These are phyloP conservation scores for Crotalus helleri DNA, from an alignment of 2,113 vertebrate species.

Conservation along the genomic window DNA sequence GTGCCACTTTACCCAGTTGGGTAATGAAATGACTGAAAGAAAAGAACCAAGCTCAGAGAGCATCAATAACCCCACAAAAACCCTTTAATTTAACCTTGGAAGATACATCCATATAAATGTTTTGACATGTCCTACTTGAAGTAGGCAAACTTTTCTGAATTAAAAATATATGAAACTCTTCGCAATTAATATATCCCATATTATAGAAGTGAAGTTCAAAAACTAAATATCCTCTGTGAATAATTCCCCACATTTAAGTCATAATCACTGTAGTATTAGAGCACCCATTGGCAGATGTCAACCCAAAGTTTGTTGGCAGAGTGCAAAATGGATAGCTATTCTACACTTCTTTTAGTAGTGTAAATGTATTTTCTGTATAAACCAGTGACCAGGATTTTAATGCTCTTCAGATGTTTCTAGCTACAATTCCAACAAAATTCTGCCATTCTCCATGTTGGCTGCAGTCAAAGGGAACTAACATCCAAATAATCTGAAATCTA, in stretches of 20 bases:
- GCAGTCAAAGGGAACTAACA: not conserved
- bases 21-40: not conserved
- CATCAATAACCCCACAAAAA: not conserved
- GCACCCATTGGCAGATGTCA: not conserved
- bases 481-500: not conserved
- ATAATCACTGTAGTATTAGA: not conserved
- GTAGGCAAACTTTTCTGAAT: not conserved
- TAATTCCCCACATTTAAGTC: not conserved
- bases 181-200: not conserved
- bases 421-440: not conserved
- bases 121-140: not conserved
- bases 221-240: not conserved
- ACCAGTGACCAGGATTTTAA: not conserved
- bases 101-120: not conserved
- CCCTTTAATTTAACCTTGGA: not conserved
- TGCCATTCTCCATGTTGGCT: not conserved
- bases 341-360: not conserved
- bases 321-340: not conserved
- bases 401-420: not conserved
- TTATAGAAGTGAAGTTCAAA: not conserved
- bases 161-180: not conserved
- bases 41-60: not conserved
- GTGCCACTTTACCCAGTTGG: not conserved
- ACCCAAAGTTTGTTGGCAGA: not conserved
- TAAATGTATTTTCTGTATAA: not conserved